Evolutionary conservation across 2,888 invertebrate genomes (phyloP), one percentile per base, ranked within the genome.

Genomic region (Drosophila paranaensis): DNA sequence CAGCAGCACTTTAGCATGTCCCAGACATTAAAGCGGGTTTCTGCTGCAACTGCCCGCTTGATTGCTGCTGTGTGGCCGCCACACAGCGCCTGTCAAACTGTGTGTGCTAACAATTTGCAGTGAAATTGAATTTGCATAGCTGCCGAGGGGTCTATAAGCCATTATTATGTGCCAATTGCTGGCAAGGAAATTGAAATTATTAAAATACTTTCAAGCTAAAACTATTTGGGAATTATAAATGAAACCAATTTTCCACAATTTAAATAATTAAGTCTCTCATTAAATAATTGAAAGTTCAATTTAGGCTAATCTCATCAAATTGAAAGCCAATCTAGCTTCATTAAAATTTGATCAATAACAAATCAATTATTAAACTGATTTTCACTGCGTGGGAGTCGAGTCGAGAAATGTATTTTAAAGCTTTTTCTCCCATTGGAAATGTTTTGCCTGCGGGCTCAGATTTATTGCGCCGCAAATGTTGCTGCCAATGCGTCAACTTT

Each of bases 1-100:
- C 74, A 67, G 81, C 84, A 85, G 82, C 85, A 80, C 78, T 82
- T 86, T 76, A 77, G 72, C 68, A 84, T 82, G 64, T 77, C 81
- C 57, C 74, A 80, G 87, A 84, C 87, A 84, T 69, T 79, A 87
- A 75, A 86, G 83, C 86, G 68, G 74, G 81, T 86, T 86, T 25
- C 11, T 43, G 14, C 14, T 71, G 27, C 40, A n/a, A 27, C 20
- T 27, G 13, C 20, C 35, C 55, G 2, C 56, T 33, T 20, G 16
- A n/a, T 25, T 45, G 53, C 45, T 40, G 14, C 16, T 55, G 60
- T 74, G 74, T 75, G 74, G 74, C 72, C 73, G 10, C 4, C 37
- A 33, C 6, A 16, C 30, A 76, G 67, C 46, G 81, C 54, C 13
- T 63, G 50, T 45, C 60, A 73, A 79, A 79, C 82, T 77, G 82